These are phyloP conservation scores for Excalfactoria chinensis DNA, from an alignment of 2,113 vertebrate genomes.

Conservation along the genomic window DNA sequence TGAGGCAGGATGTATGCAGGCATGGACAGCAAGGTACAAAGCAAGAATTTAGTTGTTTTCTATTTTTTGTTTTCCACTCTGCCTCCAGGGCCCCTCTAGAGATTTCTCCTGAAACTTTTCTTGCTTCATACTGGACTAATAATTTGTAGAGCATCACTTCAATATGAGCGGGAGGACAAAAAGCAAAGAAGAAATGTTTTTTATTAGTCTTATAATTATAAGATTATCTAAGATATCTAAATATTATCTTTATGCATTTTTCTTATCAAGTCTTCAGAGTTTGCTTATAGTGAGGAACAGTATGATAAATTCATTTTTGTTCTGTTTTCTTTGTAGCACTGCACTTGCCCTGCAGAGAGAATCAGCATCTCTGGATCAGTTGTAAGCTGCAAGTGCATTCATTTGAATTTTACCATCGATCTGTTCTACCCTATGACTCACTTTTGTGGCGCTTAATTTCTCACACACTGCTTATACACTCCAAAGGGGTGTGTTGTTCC, in stretches of 20 bases:
- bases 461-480: conserved; percentile 32
- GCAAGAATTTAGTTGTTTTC: neutral
- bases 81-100: conserved; percentile 6
- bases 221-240: no score
- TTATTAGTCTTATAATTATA: neutral
- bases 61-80: neutral
- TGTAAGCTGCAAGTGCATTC: neutral
- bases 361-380: conserved; percentile 39
- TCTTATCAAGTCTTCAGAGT: conserved; percentile 50
- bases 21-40: neutral
- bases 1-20: neutral
- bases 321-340: conserved; percentile 58
- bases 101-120: neutral
- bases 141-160: neutral
- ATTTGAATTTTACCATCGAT: conserved; percentile 48
- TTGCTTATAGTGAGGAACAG: conserved; percentile 50
- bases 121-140: neutral
- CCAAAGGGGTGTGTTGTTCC: neutral
- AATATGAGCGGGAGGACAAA: neutral
- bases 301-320: conserved; percentile 57
- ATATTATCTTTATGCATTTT: conserved; percentile 23
- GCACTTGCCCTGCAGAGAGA: conserved; percentile 42
- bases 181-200: neutral
- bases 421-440: conserved; percentile 29
- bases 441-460: conserved; percentile 50